Percentiles rank a stretch among this genome's conserved stretches.
phyloP scores from a whole-genome alignment of 53 echinoderm and acorn worm species.

The Stichopus horrens region DNA sequence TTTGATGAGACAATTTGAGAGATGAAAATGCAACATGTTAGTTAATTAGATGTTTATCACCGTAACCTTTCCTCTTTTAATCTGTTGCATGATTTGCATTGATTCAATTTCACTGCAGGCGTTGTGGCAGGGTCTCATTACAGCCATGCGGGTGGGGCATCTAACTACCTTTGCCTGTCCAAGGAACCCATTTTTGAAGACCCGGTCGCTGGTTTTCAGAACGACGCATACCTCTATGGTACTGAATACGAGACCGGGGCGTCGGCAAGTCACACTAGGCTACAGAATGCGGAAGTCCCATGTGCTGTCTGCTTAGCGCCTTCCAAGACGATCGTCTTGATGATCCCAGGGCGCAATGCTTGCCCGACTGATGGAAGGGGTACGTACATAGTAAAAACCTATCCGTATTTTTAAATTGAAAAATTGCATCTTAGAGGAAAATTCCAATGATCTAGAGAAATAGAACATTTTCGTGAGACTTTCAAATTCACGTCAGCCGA shows the following conservation, averaged over 20 bases:
- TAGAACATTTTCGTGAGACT: no score
- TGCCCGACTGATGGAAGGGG: slow-evolving; percentile 31
- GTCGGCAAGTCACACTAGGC: not conserved
- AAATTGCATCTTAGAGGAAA: no score
- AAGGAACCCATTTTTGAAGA: slow-evolving; percentile 12
- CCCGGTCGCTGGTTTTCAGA: slow-evolving; percentile 4
- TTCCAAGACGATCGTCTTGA: slow-evolving; percentile 8
- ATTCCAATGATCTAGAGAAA: no score
- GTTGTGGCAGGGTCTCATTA: slow-evolving; percentile 44
- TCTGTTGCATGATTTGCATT: no score
- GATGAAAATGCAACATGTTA: no score
- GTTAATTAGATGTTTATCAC: no score
- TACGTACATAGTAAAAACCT: not conserved
- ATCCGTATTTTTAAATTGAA: no score
- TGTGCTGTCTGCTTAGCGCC: slow-evolving; percentile 52
- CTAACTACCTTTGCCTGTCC: slow-evolving; percentile 42
- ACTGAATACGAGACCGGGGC: slow-evolving; percentile 43
- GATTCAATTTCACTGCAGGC: slow-evolving; percentile 3
- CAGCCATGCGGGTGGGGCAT: slow-evolving; percentile 28
- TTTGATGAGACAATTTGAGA: no score
- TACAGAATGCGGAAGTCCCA: slow-evolving; percentile 37
- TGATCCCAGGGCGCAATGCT: slow-evolving; percentile 43
- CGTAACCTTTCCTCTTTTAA: no score
- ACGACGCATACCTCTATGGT: slow-evolving; percentile 22
- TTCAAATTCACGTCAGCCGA: no score